These are phyloP conservation scores for Tholera decimalis DNA, from an alignment of 2,888 invertebrate genomes.

Conservation along the genomic window DNA sequence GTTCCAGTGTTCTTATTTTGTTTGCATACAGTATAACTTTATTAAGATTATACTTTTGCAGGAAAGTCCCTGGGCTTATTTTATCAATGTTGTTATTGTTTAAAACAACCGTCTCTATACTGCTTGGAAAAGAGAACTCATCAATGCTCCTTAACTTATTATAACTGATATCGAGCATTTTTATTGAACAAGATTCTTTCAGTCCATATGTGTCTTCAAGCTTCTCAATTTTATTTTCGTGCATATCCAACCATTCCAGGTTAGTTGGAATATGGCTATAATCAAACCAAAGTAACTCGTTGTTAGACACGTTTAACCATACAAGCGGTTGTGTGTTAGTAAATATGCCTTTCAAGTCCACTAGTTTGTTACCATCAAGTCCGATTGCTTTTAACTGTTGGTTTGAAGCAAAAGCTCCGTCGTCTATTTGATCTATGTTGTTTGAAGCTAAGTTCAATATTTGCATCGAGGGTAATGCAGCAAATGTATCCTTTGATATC, in stretches of 20 bases:
- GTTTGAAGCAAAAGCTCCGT: slow-evolving; percentile 95
- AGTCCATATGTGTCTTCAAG: slow-evolving; percentile 94
- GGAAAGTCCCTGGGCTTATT: slow-evolving; percentile 94
- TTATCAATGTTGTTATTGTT: slow-evolving; percentile 94
- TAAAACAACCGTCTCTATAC: slow-evolving; percentile 93
- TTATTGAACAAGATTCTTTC: slow-evolving; percentile 92
- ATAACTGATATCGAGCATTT: slow-evolving; percentile 95
- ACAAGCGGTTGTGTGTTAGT: slow-evolving; percentile 94
- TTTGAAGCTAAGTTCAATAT: slow-evolving; percentile 96
- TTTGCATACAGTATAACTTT: slow-evolving; percentile 95
- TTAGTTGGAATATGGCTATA: slow-evolving; percentile 95
- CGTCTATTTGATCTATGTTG: slow-evolving; percentile 94
- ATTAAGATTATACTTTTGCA: slow-evolving; percentile 93
- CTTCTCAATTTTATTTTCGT: slow-evolving; percentile 94
- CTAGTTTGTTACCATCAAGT: slow-evolving; percentile 95
- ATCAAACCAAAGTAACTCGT: slow-evolving; percentile 95
- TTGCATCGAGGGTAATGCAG: slow-evolving; percentile 93
- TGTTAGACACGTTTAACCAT: slow-evolving; percentile 96
- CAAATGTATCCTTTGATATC: slow-evolving; percentile 94
- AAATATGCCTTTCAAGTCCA: slow-evolving; percentile 95
- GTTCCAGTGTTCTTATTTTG: slow-evolving; percentile 93
- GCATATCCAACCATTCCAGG: slow-evolving; percentile 96
- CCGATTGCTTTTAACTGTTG: slow-evolving; percentile 94
- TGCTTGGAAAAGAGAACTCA: slow-evolving; percentile 94
- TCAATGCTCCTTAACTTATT: slow-evolving; percentile 93